These are phyloP conservation scores for Drosophila arizonae DNA, from an alignment of 1,140 invertebrate genomes.

Conservation along the genomic window DNA sequence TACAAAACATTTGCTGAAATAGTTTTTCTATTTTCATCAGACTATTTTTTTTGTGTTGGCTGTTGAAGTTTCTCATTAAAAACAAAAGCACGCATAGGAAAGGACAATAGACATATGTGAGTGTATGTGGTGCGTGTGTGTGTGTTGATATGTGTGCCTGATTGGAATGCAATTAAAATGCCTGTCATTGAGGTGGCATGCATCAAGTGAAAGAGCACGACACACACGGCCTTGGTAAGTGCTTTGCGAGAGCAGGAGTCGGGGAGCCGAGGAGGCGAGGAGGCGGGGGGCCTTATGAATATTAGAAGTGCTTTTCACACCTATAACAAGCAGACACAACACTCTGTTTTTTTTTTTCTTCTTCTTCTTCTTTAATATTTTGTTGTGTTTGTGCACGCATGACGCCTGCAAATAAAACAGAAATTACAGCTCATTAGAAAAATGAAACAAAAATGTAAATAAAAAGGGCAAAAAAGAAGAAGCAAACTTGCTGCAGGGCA, in stretches of 20 bases:
- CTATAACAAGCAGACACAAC: constrained; percentile 46
- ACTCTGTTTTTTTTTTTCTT: constrained; percentile 8
- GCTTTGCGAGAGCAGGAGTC: not conserved
- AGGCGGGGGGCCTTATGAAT: constrained; percentile 61
- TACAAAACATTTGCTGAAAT: not conserved
- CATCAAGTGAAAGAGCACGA: constrained; percentile 7
- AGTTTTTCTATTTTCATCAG: not conserved
- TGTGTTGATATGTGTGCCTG: constrained; percentile 14
- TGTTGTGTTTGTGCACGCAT: constrained; percentile 73
- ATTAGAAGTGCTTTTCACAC: constrained; percentile 77
- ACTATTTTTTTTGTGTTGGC: not conserved
- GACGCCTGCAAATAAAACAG: constrained; percentile 78
- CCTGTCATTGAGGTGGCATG: constrained; percentile 21
- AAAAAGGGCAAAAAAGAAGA: constrained; percentile 38
- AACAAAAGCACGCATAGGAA: constrained; percentile 1
- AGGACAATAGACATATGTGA: not conserved
- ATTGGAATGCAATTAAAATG: constrained; percentile 71
- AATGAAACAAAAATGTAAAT: constrained; percentile 75
- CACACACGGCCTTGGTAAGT: constrained; percentile 35
- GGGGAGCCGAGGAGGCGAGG: not conserved
- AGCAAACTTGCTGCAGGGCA: constrained; percentile 37
- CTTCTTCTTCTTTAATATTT: constrained; percentile 10
- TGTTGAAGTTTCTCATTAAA: not conserved
- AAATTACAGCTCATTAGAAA: constrained; percentile 81
- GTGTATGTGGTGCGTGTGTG: not conserved